These are phyloP conservation scores for Melanaphis sacchari DNA, from an alignment of 1,140 invertebrate genomes.

Conservation along the genomic window DNA sequence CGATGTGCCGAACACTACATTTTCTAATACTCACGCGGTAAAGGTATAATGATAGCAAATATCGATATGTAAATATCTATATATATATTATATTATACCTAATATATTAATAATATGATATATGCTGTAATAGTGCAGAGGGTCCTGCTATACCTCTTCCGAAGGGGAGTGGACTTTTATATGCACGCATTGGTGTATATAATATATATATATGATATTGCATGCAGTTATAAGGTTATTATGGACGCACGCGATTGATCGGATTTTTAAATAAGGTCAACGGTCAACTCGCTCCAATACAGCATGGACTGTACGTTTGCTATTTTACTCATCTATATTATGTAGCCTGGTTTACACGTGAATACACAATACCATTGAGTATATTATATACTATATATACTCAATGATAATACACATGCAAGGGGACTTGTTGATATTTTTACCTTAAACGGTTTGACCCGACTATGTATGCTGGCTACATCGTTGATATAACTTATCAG, in stretches of 20 bases:
- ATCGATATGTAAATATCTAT: neutral
- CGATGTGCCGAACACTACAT: neutral
- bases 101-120: slow-evolving; percentile 8
- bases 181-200: neutral
- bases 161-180: neutral
- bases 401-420: no score
- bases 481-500: no score
- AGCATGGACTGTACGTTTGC: neutral
- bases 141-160: neutral
- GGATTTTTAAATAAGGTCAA: slow-evolving; percentile 24
- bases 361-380: no score
- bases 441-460: neutral
- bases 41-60: neutral
- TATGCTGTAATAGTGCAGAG: neutral
- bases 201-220: neutral
- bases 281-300: neutral
- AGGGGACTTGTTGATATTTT: slow-evolving; percentile 34
- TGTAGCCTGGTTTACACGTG: no score
- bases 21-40: neutral
- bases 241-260: slow-evolving; percentile 27
- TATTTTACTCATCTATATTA: neutral
- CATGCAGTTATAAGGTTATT: neutral
- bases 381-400: no score
- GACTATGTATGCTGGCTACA: neutral
- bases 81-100: neutral